These are phyloP conservation scores for Gymnothorax reevesii DNA, from an alignment of 2,797 vertebrate genomes.

Conservation along the genomic window DNA sequence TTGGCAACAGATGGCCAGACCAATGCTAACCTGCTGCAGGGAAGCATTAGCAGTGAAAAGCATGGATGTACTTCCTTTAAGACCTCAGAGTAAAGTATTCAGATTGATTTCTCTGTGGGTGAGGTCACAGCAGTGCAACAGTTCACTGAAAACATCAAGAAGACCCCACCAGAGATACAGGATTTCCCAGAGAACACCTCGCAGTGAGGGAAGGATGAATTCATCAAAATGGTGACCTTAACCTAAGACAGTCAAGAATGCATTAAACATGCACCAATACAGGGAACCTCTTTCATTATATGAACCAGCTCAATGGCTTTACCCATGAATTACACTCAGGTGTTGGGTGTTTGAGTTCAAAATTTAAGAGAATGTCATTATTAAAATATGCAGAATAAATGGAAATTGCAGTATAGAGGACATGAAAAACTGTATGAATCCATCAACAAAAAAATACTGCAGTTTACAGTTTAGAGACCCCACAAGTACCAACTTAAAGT, in stretches of 20 bases:
- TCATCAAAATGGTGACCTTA: neutral
- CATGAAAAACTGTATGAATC: neutral
- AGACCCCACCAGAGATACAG: neutral
- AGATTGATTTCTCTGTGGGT: neutral
- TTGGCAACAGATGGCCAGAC: slow-evolving; percentile 39
- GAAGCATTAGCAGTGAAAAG: slow-evolving; percentile 20
- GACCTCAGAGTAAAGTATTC: neutral
- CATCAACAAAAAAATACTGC: neutral
- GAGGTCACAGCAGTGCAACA: neutral
- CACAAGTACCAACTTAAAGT: neutral
- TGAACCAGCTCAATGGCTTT: neutral
- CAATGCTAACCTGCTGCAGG: neutral
- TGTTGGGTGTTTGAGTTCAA: neutral
- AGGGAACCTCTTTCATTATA: neutral
- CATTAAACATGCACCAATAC: neutral
- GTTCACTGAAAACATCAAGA: neutral
- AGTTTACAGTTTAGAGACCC: neutral
- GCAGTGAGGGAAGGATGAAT: neutral
- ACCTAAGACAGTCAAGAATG: neutral
- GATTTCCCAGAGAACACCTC: neutral
- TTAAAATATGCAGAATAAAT: neutral
- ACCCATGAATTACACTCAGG: neutral
- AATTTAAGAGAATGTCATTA: neutral
- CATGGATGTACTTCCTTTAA: neutral
- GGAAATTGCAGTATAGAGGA: neutral